Evolutionary conservation across 1,140 invertebrate genomes (phyloP), one percentile per base, ranked within the genome.

Genomic region (Bathynomus jamesi): DNA sequence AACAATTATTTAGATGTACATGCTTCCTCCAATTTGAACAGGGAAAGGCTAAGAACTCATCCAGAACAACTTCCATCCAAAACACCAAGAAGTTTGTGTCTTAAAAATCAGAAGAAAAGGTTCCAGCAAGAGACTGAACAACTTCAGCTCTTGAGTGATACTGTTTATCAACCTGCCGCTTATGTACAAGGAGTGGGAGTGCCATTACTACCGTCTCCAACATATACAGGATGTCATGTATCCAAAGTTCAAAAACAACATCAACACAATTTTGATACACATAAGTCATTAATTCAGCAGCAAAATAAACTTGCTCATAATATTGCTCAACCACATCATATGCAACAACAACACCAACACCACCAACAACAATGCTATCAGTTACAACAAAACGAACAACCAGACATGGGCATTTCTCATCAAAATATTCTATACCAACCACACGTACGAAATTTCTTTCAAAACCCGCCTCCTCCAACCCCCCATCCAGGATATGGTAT

Each of bases 1-100:
- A 89, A 88, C 78, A 89, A 89, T 80, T 89, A 89, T 73, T 78
- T 89, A 67, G 88, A 89, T 78, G 86, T 89, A 4, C 85, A 86
- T 69, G 86, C 87, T 4, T 86, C 86, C 53, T 82, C 87, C 71
- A 68, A 73, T 46, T 75, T 77, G 60, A 76, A 65, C 25, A 68
- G 71, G 28, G 4, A 60, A 11, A 70, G 70, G 60, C 10, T 67
- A 27, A 61, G 75, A n/a, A 61, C 67, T 24, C 75, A 76, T 40
- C 75, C 75, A 60, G 71, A 73, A n/a, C 67, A 73, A 32, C 75
- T 67, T 17, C 69, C 69, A 7, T 69, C 68, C 4, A 65, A 69
- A 28, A 70, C 65, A 13, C 75, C 71, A 67, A 70, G 75, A 64
- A 76, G 75, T 21, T 68, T 76, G 27, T 76, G 67, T 69, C 67